Evolutionary conservation across 2,888 invertebrate genomes (phyloP).

Genomic region (Beris chalybata): DNA sequence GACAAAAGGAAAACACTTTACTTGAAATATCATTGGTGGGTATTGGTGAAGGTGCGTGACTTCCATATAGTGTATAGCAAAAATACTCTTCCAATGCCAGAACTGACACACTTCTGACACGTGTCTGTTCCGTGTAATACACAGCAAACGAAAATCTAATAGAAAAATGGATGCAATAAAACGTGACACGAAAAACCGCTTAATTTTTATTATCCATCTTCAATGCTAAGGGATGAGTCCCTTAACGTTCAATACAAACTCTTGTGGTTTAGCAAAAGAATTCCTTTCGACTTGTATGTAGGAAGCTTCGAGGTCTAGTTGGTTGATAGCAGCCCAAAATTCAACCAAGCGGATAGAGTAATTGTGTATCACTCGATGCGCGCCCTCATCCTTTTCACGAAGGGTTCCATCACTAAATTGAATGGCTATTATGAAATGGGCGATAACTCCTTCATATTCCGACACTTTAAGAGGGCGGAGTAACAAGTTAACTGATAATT

Average conservation of each 20-base stretch:
- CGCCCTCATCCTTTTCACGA: constrained; percentile 28
- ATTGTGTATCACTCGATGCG: constrained; percentile 35
- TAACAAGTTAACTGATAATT: constrained; percentile 29
- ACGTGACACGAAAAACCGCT: constrained; percentile 41
- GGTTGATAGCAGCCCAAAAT: constrained; percentile 9
- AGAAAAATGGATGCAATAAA: constrained; percentile 40
- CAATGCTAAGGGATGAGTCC: constrained; percentile 29
- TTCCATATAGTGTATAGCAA: neutral
- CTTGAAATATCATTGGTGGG: neutral
- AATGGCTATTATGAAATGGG: constrained; percentile 24
- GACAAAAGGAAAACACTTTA: neutral
- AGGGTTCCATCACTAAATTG: constrained; percentile 23
- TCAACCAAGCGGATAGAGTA: constrained; percentile 37
- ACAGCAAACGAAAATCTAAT: constrained; percentile 34
- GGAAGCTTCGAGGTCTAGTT: constrained; percentile 10
- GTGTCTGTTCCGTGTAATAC: constrained; percentile 37
- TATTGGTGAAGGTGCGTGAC: too few species aligned
- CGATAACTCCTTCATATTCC: constrained; percentile 10
- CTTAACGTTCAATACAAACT: constrained; percentile 19
- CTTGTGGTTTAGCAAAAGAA: constrained; percentile 25
- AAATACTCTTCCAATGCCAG: constrained; percentile 17
- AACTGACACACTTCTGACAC: constrained; percentile 37
- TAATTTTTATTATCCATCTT: constrained; percentile 35
- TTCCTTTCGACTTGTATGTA: constrained; percentile 1
- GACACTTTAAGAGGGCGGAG: constrained; percentile 7